Evolutionary conservation across 1,140 invertebrate species (phyloP).

Genomic region (Octopus sinensis): DNA sequence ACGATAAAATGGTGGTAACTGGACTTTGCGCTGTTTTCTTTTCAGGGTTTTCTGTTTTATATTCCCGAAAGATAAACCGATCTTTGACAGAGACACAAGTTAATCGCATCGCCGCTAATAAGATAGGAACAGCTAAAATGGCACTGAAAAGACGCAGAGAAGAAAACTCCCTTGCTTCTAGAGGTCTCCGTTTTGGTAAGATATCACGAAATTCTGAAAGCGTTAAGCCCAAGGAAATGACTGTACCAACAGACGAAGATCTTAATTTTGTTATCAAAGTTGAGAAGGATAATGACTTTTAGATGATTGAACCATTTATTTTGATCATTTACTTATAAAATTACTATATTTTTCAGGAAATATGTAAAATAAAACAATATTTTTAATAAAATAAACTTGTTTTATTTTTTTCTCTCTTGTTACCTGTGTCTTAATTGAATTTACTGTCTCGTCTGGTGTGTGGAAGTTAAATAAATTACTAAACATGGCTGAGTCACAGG

Average conservation of each 20-base stretch:
- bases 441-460: no score
- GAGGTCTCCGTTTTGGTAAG: background rate
- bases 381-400: no score
- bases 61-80: background rate
- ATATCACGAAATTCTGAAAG: background rate
- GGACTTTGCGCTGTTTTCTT: background rate
- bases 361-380: no score
- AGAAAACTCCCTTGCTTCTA: background rate
- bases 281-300: background rate
- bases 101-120: background rate
- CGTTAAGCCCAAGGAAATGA: background rate
- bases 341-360: no score
- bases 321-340: no score
- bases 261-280: conserved; percentile 3
- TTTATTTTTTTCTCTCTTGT: no score
- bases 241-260: background rate
- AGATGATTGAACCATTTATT: no score
- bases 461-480: no score
- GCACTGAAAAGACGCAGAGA: background rate
- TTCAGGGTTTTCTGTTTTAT: background rate
- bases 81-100: background rate
- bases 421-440: no score
- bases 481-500: no score
- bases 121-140: background rate
- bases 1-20: no score